These are phyloP conservation scores for Chromoteleia sp. DNA, from an alignment of 2,888 invertebrate genomes.

Conservation along the genomic window DNA sequence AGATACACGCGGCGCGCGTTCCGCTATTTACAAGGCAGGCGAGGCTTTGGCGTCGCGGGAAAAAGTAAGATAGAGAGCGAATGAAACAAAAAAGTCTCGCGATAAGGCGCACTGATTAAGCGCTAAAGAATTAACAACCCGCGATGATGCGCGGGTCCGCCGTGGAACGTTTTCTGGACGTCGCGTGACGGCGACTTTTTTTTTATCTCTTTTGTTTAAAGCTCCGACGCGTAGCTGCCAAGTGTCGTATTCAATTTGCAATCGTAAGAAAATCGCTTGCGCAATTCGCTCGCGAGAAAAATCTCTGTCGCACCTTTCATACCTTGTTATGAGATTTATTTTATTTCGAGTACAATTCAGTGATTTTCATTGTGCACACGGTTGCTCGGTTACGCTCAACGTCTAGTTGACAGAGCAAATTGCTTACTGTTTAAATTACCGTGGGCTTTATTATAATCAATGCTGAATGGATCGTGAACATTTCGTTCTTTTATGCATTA, in stretches of 20 bases:
- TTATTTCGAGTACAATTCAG: constrained; percentile 36
- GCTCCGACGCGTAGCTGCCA: constrained; percentile 40
- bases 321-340: constrained; percentile 37
- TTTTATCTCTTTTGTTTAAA: constrained; percentile 35
- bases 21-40: constrained; percentile 75
- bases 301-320: constrained; percentile 46
- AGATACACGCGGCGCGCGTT: constrained; percentile 78
- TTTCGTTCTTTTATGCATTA: no score
- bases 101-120: constrained; percentile 60
- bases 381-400: constrained; percentile 1
- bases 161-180: background rate
- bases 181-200: constrained; percentile 26
- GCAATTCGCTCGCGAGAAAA: constrained; percentile 58
- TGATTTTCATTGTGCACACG: constrained; percentile 42
- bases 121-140: constrained; percentile 43
- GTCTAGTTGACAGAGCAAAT: constrained; percentile 32
- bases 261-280: constrained; percentile 37
- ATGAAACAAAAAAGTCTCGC: constrained; percentile 31
- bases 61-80: constrained; percentile 27
- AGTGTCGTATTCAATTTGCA: constrained; percentile 63
- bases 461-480: no score
- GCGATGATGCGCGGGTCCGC: background rate
- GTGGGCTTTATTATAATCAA: constrained; percentile 24
- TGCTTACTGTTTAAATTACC: constrained; percentile 33
- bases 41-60: constrained; percentile 20